These are phyloP conservation scores for Drosophila sordidula DNA, from an alignment of 2,888 invertebrate species.

Conservation along the genomic window DNA sequence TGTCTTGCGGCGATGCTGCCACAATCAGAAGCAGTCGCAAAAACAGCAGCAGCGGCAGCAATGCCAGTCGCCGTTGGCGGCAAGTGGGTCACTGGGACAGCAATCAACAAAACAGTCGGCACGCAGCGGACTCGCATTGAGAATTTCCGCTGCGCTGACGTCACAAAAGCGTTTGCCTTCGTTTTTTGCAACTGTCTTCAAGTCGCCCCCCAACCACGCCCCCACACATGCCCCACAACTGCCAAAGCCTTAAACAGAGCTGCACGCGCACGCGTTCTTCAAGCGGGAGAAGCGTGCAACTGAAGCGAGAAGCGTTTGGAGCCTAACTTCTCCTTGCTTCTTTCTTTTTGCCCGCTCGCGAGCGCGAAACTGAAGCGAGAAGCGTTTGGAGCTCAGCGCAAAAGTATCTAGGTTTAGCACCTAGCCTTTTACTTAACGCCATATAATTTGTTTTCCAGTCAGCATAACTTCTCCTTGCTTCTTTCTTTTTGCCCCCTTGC, in stretches of 20 bases:
- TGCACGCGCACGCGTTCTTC: conserved; percentile 2
- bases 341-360: no score
- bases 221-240: neutral
- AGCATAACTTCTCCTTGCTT: no score
- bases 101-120: conserved; percentile 63
- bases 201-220: neutral
- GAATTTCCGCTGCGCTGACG: conserved; percentile 61
- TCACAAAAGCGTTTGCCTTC: conserved; percentile 35
- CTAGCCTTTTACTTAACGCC: no score
- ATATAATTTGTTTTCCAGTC: no score
- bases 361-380: no score
- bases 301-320: neutral
- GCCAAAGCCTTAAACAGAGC: neutral
- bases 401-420: no score
- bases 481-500: no score
- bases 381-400: no score
- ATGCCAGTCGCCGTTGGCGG: conserved; percentile 4
- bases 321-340: no score
- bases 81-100: conserved; percentile 76
- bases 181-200: neutral
- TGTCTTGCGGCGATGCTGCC: conserved; percentile 61
- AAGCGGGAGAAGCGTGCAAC: neutral
- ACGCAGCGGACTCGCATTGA: conserved; percentile 32
- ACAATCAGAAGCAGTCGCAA: conserved; percentile 36
- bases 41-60: conserved; percentile 4